phyloP scores from a whole-genome alignment of 1,140 invertebrate species.

The Lepidurus arcticus region DNA sequence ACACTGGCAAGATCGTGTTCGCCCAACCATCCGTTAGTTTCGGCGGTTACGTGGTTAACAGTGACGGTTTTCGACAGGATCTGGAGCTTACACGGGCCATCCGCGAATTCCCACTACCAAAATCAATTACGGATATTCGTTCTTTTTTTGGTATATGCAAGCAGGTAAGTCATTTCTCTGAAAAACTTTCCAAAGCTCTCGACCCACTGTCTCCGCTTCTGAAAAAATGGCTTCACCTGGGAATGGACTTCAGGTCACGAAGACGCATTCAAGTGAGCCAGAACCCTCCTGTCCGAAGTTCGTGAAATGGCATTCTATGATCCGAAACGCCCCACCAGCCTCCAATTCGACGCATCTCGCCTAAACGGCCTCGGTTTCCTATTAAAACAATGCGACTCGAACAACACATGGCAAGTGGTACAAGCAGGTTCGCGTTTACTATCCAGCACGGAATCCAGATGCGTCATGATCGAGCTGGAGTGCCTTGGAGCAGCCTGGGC shows the following conservation, averaged over 20 bases:
- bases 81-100: constrained; percentile 26
- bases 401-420: neutral
- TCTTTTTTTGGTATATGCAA: constrained; percentile 33
- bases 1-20: neutral
- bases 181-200: neutral
- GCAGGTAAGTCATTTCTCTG: constrained; percentile 28
- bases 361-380: constrained; percentile 28
- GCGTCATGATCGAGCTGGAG: constrained; percentile 34
- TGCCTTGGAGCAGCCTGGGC: constrained; percentile 33
- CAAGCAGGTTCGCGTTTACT: constrained; percentile 33
- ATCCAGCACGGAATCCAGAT: constrained; percentile 22
- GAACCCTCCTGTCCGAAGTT: neutral
- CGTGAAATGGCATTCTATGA: neutral
- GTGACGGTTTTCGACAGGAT: constrained; percentile 28
- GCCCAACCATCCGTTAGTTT: neutral
- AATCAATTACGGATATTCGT: constrained; percentile 31
- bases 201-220: neutral
- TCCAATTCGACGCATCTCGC: constrained; percentile 23
- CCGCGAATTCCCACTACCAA: constrained; percentile 28
- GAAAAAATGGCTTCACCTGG: neutral
- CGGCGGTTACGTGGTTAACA: neutral
- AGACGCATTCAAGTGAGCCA: neutral
- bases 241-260: constrained; percentile 20
- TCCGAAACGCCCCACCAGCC: neutral
- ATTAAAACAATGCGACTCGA: constrained; percentile 16